These are phyloP conservation scores for Ruditapes philippinarum DNA, from an alignment of 1,140 invertebrate species.

Conservation along the genomic window DNA sequence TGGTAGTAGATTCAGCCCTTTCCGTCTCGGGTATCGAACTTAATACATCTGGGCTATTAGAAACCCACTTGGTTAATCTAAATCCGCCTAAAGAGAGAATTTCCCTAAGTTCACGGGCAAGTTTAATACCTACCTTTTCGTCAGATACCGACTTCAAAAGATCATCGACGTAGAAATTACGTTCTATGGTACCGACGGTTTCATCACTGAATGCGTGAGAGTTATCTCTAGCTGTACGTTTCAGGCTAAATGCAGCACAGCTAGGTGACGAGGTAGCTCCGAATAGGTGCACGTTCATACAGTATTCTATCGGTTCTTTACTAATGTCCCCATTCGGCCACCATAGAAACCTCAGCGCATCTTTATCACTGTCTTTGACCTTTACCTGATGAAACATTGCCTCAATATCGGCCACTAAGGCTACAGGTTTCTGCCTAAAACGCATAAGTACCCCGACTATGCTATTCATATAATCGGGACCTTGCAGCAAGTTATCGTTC, in stretches of 20 bases:
- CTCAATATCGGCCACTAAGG: neutral
- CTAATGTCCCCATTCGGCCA: no score
- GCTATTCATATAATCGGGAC: constrained; percentile 68
- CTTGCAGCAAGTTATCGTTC: constrained; percentile 68
- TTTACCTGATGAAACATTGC: neutral
- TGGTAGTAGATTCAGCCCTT: no score
- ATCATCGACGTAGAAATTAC: no score
- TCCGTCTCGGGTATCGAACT: neutral
- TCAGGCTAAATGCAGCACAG: constrained; percentile 29
- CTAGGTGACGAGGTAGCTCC: constrained; percentile 66
- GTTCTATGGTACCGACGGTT: neutral
- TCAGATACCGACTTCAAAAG: neutral
- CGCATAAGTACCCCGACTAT: constrained; percentile 70
- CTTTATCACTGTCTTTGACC: constrained; percentile 27
- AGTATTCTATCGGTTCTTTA: no score
- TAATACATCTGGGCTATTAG: neutral
- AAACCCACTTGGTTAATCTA: neutral
- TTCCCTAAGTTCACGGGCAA: neutral
- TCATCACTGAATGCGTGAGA: neutral
- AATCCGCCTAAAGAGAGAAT: constrained; percentile 11
- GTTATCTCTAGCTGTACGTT: neutral
- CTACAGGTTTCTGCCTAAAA: constrained; percentile 26
- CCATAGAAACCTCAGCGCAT: constrained; percentile 50
- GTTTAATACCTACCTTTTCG: neutral
- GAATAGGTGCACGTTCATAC: no score